These are phyloP conservation scores for Psittacula echo DNA, from an alignment of 2,797 vertebrate genomes.

Conservation along the genomic window DNA sequence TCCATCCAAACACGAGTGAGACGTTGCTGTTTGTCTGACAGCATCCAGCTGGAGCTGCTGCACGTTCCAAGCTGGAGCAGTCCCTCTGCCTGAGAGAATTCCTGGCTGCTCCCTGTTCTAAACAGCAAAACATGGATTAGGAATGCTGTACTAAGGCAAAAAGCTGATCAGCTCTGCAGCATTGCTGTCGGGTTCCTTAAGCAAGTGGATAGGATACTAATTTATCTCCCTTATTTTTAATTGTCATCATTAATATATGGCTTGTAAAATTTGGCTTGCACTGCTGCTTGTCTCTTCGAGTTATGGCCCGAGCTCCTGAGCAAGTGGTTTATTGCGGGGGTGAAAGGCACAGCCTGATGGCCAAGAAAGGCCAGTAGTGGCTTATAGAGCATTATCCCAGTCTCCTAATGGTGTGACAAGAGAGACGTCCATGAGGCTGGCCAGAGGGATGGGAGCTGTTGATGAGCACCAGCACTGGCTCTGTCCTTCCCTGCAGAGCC, in stretches of 20 bases:
- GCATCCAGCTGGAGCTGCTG: background rate
- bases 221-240: conserved; percentile 48
- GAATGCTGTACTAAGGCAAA: background rate
- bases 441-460: background rate
- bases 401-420: background rate
- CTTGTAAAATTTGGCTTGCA: conserved; percentile 9
- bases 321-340: background rate
- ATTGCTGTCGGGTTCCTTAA: background rate
- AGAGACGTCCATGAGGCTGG: accelerated
- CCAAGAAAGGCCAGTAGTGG: background rate
- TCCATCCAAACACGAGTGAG: background rate
- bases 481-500: background rate
- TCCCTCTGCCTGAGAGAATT: background rate
- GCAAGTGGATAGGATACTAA: background rate
- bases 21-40: background rate
- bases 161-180: background rate
- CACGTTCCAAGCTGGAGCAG: background rate
- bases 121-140: background rate
- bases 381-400: background rate
- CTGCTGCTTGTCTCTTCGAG: background rate
- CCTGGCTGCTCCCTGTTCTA: background rate
- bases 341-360: background rate
- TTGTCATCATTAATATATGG: conserved; percentile 31
- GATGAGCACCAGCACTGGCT: background rate
- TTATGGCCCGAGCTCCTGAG: background rate